phyloP scores from a whole-genome alignment of 2,797 vertebrate genomes.

The Phrynocephalus vlangalii region DNA sequence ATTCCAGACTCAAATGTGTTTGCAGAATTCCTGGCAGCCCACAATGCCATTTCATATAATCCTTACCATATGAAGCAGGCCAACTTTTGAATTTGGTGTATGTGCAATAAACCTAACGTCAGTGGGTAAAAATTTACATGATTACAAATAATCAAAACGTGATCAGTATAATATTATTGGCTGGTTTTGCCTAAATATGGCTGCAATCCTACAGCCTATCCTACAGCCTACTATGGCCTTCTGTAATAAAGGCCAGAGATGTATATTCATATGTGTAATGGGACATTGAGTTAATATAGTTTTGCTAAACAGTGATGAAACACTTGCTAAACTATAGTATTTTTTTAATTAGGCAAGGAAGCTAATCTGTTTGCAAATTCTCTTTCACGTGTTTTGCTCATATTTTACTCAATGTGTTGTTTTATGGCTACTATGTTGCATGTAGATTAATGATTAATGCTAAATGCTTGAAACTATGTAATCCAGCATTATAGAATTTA shows the following conservation, averaged over 20 bases:
- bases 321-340: too few species aligned
- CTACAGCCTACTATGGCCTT: neutral
- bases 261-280: neutral
- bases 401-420: too few species aligned
- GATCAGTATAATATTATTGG: neutral
- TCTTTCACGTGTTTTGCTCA: neutral
- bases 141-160: neutral
- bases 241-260: neutral
- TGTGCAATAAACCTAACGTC: neutral
- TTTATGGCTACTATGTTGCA: neutral
- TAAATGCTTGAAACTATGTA: neutral
- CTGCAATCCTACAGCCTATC: neutral
- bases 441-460: neutral
- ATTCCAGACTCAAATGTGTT: neutral
- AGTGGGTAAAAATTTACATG: neutral
- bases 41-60: neutral
- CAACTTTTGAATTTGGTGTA: neutral
- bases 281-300: too few species aligned
- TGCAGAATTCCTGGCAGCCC: neutral
- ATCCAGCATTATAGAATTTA: neutral
- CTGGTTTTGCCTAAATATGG: neutral
- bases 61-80: neutral
- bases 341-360: neutral
- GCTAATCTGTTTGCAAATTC: neutral
- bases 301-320: neutral